Base-by-base conservation (phyloP, 2,888 invertebrate genomes). In the Augiades crinisus region DNA sequence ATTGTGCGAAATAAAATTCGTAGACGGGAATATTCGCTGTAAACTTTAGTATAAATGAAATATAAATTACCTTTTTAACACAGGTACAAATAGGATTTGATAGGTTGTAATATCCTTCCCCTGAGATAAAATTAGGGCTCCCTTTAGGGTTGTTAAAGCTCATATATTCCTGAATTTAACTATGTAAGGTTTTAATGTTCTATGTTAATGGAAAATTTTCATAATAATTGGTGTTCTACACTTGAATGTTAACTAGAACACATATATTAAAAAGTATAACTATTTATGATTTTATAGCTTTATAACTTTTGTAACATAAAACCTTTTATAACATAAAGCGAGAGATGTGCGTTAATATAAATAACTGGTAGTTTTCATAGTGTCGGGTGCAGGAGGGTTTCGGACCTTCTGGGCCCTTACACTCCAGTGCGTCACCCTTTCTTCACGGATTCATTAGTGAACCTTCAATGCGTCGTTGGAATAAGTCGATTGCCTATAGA, bases 361-460 rank as follows among this genome's bases (percentile, higher is more conserved):
- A 14, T 24, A 24, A 13, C 22, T 22, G 7, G 24, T 10, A 40
- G 33, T 45, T 45, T 45, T 24, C 16, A n/a, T 16, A 44, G 22
- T 83, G 85, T 82, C 84, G 82, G 73, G 60, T 64, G 67, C 83
- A 84, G 72, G 76, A 84, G 72, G 76, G 68, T 68, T 68, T 68
- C 64, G 73, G 72, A 62, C 67, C 62, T 68, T 72, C 77, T 74
- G 76, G 78, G 73, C 67, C 68, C 76, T 84, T 63, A 79, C 85
- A 81, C 81, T 62, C 67, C 75, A 70, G 50, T 85, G 82, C 78
- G 75, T 75, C 62, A 67, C 70, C 74, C 70, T 58, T 71, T 30
- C 22, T 34, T 7, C 8, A 7, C 14, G 5, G 34, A 45, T 34
- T 22, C 33, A 22, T 45, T 45, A 34, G 45, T 19, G 33, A 44